These are phyloP conservation scores for Dasyurus viverrinus DNA, from an alignment of 2,113 vertebrate genomes.

Conservation along the genomic window DNA sequence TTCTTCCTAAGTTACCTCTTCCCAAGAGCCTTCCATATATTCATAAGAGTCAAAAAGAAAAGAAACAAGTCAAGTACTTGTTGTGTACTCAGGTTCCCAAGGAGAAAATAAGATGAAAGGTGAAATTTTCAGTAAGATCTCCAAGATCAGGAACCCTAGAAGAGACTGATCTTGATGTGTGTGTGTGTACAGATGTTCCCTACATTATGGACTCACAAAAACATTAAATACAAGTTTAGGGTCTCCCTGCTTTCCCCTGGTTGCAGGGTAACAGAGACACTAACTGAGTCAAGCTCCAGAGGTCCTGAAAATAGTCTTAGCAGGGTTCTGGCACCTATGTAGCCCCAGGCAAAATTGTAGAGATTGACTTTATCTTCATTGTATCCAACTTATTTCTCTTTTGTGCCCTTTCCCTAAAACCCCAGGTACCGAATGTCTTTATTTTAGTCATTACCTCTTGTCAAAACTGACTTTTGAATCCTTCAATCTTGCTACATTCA, in stretches of 20 bases:
- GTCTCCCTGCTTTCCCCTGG: neutral
- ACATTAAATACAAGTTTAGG: neutral
- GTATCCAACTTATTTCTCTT: neutral
- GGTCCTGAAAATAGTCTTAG: neutral
- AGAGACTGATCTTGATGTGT: neutral
- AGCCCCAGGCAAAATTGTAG: neutral
- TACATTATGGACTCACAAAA: neutral
- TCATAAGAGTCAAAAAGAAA: neutral
- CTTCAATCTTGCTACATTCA: neutral
- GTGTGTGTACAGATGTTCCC: neutral
- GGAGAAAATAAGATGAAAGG: neutral
- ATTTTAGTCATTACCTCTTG: neutral
- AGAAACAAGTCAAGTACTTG: neutral
- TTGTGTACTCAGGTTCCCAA: neutral
- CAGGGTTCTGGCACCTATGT: neutral
- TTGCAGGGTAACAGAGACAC: neutral
- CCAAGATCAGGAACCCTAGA: neutral
- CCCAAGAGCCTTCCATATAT: neutral
- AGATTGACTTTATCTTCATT: neutral
- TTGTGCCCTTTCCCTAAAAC: neutral
- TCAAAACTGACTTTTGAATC: neutral
- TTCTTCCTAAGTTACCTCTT: neutral
- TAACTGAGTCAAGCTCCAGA: neutral
- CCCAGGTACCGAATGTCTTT: neutral
- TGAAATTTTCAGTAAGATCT: neutral